Evolutionary conservation across 1,140 invertebrate genomes (phyloP), one percentile per base, ranked within the genome.

Genomic region (Telenomus remus): DNA sequence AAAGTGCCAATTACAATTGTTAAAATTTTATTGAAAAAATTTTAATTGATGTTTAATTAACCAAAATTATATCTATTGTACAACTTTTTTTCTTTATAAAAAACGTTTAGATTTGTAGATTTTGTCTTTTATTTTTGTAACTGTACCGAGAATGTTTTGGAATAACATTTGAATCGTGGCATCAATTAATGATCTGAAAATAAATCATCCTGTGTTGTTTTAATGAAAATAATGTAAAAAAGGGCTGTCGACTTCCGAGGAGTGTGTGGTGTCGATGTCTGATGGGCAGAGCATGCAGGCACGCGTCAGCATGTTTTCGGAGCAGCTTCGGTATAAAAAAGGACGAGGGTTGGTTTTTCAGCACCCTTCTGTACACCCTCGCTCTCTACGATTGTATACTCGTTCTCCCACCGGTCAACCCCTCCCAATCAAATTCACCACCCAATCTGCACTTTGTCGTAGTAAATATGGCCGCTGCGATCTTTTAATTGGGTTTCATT

Each of bases 361-460:
- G 49, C 65, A 60, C 60, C 68, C 54, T 61, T 57, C 59, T 51
- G 15, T 64, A 68, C 61, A 65, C 79, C 77, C 79, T 80, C 78
- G 73, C 76, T 69, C n/a, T 39, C 9, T 11, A 39, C 19, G 5
- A 5, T 54, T 13, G 34, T 39, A 8, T 55, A 39, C 35, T 27
- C 19, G 19, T 34, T 57, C 42, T 48, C 55, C 46, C n/a, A 6
- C n/a, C 15, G 46, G n/a, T 46, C 37, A 64, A 60, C 14, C 73
- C 79, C 80, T 77, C 79, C 81, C 79, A 78, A 82, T 82, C 80
- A 81, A 77, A 19, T 69, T 50, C 48, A 72, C 80, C 75, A 70
- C 68, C 61, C 56, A 66, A 55, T 74, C 56, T 55, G 56, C 55
- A 63, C 37, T 61, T 5, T 15, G 46, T 34, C 59, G 19, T 9